These are phyloP conservation scores for Xiphophorus hellerii DNA, from an alignment of 2,113 vertebrate species.

Conservation along the genomic window DNA sequence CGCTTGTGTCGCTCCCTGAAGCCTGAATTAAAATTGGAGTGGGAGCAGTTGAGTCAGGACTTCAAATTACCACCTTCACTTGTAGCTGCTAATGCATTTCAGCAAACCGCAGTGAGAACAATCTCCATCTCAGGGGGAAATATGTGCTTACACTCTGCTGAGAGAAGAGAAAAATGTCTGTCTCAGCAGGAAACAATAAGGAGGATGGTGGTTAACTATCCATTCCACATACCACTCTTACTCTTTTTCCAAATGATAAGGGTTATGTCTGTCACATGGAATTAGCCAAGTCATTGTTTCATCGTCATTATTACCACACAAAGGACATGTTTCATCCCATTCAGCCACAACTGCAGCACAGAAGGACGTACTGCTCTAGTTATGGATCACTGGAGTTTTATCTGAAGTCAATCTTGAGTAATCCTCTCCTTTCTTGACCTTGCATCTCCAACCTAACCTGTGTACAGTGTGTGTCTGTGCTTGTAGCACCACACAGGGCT, in stretches of 20 bases:
- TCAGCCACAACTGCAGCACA: neutral
- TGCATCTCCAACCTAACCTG: conserved; percentile 44
- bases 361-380: neutral
- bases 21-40: conserved; percentile 42
- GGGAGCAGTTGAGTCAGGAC: conserved; percentile 22
- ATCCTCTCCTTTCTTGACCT: conserved; percentile 66
- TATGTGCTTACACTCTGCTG: conserved; percentile 14
- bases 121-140: conserved; percentile 21
- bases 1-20: conserved; percentile 33
- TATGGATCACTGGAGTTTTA: conserved; percentile 63
- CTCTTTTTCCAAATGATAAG: conserved; percentile 35
- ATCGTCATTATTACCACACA: conserved; percentile 38
- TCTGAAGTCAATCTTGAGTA: conserved; percentile 74
- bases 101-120: conserved; percentile 56
- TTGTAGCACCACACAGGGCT: conserved; percentile 25
- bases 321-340: conserved; percentile 8
- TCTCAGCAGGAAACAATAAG: conserved; percentile 18
- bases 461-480: conserved; percentile 23
- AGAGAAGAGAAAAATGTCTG: conserved; percentile 18
- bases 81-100: conserved; percentile 57
- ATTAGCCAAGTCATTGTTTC: conserved; percentile 21
- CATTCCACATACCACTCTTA: neutral
- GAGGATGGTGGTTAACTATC: conserved; percentile 9
- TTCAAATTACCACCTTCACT: conserved; percentile 53
- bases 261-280: conserved; percentile 2